Evolutionary conservation across 2,888 invertebrate genomes (phyloP).

Genomic region (Vesta saturnalis): DNA sequence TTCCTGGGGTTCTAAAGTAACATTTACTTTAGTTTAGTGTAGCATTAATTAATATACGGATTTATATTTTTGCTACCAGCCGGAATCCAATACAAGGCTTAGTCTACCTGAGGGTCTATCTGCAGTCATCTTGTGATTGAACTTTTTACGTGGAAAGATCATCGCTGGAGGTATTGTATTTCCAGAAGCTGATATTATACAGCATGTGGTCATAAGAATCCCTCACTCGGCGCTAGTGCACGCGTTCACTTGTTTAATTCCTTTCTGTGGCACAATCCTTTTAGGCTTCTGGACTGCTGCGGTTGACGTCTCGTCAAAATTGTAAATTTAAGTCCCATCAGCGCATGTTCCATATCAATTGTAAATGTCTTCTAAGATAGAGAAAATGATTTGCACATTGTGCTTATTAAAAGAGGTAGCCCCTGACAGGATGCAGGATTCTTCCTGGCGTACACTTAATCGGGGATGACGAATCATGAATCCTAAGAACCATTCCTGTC

Average conservation of each 20-base stretch:
- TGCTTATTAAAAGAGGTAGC: constrained; percentile 33
- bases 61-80: too few relatives aligned
- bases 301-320: constrained; percentile 40
- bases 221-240: constrained; percentile 52
- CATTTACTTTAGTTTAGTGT: too few relatives aligned
- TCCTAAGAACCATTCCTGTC: constrained; percentile 37
- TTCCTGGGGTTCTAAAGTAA: too few relatives aligned
- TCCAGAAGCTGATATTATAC: constrained; percentile 51
- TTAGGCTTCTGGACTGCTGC: constrained; percentile 30
- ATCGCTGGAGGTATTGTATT: constrained; percentile 8
- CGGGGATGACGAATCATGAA: constrained; percentile 36
- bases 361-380: constrained; percentile 26
- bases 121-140: constrained; percentile 3
- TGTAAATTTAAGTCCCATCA: constrained; percentile 32
- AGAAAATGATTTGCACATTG: constrained; percentile 39
- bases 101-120: too few relatives aligned
- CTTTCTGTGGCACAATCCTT: constrained; percentile 43
- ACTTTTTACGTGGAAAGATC: constrained; percentile 14
- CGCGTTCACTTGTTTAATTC: constrained; percentile 46
- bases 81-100: too few relatives aligned
- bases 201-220: constrained; percentile 52
- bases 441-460: constrained; percentile 31
- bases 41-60: too few relatives aligned
- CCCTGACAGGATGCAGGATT: constrained; percentile 37
- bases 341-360: constrained; percentile 32